Evolutionary conservation across 2,797 vertebrate species (phyloP).

Genomic region (Poecilia wingei): DNA sequence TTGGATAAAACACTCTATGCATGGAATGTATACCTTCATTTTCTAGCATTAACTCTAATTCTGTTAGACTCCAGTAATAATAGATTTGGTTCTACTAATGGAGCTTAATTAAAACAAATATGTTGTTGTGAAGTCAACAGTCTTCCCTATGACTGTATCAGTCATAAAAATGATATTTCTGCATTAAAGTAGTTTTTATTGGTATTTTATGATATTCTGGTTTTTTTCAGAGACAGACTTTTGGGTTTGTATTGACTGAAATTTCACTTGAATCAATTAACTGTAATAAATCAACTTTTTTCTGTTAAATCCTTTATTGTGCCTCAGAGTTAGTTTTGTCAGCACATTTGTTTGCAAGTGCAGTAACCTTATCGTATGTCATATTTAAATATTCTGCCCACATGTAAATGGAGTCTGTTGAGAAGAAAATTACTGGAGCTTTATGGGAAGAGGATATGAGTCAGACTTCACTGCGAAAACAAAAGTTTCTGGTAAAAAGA

Average conservation of each 20-base stretch:
- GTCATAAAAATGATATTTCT: neutral
- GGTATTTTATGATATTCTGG: neutral
- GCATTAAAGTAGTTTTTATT: neutral
- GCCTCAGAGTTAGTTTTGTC: neutral
- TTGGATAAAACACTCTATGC: neutral
- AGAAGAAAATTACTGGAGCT: constrained; percentile 9
- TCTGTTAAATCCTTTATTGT: neutral
- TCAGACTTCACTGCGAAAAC: constrained; percentile 16
- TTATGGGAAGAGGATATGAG: constrained; percentile 18
- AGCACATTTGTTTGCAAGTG: neutral
- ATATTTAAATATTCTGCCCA: neutral
- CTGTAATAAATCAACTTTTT: neutral
- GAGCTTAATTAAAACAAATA: neutral
- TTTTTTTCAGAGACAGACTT: neutral
- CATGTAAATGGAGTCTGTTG: neutral
- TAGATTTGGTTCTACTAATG: neutral
- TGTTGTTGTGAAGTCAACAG: neutral
- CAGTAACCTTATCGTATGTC: neutral
- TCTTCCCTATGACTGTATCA: neutral
- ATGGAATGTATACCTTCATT: neutral
- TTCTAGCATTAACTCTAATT: neutral
- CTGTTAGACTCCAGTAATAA: neutral
- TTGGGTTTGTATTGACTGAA: neutral
- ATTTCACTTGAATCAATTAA: neutral
- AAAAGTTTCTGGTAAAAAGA: neutral